Evolutionary conservation across 2,113 vertebrate species (phyloP), one percentile per base, ranked within the genome.

Genomic region (Leptobrachium ailaonicum): DNA sequence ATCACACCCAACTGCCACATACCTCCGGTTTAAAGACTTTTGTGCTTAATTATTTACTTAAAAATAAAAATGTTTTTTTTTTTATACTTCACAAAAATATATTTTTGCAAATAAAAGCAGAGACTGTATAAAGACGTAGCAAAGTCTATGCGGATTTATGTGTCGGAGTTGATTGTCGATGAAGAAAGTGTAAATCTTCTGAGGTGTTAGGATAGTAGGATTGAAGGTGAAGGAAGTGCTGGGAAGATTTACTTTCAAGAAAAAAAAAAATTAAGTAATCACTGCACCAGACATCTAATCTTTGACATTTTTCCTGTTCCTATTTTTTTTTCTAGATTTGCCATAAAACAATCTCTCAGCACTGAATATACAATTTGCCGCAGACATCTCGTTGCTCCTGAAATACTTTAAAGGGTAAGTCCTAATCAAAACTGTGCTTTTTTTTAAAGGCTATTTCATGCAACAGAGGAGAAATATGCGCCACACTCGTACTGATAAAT

Each of bases 131-230:
- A 68, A 80, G 44, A 50, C 42, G 14, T 72, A 56, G 41, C 45
- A 73, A 11, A 13, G 74, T 75, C 68, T 75, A 8, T 75, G 79
- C 72, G 68, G 79, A 81, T 69, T 75, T 75, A 75, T 81, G 58
- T 75, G 71, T 81, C 75, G 74, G 79, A 75, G 74, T 81, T 69
- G 64, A 50, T 67, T 73, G 47, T 50, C 41, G 53, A 41, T n/a
- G 14, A 12, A 43, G 62, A 67, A 81, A 75, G 79, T 81, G 72
- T 81, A 81, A 81, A 81, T 75, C 58, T 42, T 62, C 43, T 44
- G 64, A 69, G 63, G 72, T 69, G 79, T 81, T 81, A 75, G 72
- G n/a, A 75, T 81, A 75, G 69, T 81, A 41, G 72, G 72, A 50
- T 10, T 69, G 64, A 32, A 75, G 20, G 66, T 74, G 72, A 74